Evolutionary conservation across 1,140 invertebrate species (phyloP).

Genomic region (Gryllus bimaculatus): DNA sequence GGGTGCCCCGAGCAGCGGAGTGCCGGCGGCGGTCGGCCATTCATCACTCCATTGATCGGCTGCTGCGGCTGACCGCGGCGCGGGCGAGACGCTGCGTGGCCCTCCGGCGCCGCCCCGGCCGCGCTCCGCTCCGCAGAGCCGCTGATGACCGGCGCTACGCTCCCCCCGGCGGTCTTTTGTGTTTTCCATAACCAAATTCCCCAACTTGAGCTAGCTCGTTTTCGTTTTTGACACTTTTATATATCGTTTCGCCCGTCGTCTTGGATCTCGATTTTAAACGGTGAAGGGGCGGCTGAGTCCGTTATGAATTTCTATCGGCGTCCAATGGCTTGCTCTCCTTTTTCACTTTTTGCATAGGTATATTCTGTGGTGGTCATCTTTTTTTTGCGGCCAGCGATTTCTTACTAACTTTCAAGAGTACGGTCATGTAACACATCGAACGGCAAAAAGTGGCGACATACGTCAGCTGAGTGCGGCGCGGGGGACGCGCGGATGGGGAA

Average conservation of each 20-base stretch:
- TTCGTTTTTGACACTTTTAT: neutral
- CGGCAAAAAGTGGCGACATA: neutral
- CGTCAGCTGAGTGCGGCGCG: no score
- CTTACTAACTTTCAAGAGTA: neutral
- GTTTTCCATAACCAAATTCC: constrained; percentile 4
- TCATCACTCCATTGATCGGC: neutral
- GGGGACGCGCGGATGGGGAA: neutral
- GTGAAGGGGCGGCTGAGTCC: no score
- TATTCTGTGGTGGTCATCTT: neutral
- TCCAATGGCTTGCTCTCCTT: neutral
- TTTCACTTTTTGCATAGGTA: neutral
- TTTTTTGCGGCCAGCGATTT: neutral
- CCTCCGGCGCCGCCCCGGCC: neutral
- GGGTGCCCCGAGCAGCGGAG: neutral
- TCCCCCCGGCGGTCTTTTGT: neutral
- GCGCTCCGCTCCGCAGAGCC: neutral
- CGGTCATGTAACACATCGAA: neutral
- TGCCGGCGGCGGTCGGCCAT: neutral
- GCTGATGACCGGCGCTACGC: neutral
- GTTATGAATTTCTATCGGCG: neutral
- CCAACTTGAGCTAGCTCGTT: neutral
- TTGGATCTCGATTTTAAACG: neutral
- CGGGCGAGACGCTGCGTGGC: neutral
- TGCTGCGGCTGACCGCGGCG: neutral
- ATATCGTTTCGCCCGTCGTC: neutral